Evolutionary conservation across 1,140 invertebrate genomes (phyloP), one percentile per base, ranked within the genome.

Genomic region (Trichogramma pretiosum): DNA sequence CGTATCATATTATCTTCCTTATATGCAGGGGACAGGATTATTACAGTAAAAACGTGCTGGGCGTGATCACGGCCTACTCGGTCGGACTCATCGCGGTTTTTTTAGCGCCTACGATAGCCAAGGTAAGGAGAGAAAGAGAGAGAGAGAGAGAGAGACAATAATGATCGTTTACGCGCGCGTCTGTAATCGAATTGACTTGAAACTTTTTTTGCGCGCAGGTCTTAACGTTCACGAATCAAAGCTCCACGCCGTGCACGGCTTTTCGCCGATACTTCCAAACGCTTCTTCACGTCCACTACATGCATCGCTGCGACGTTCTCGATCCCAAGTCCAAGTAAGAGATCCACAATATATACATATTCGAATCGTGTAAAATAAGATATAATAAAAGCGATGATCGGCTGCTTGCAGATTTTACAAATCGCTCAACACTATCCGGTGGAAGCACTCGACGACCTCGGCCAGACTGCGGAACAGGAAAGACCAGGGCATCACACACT

Each of bases 181-280:
- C 5, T 28, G 5, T 28, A 7, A n/a, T 28, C 11, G 5, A 28
- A 28, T 11, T n/a, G 5, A 28, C 24, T 5, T 28, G 24, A 28
- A 7, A 28, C 24, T 28, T 28, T 28, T 5, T 28, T 28, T 11
- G 5, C 24, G 24, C 49, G 19, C 33, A 67, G 65, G 68, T 87
- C 7, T 67, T 89, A 0, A 63, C 77, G 3, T 74, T 74, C 8
- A 82, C 83, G 0, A 73, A 76, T 3, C 74, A 78, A 52, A 85
- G 79, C 10, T 73, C 72, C 18, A 75, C 72, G 1, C 50, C 70
- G 0, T 65, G 68, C 7, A 74, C 72, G 0, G 79, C 87, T 0
- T 88, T 85, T 58, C 80, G 72, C 45, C 74, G 89, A 51, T 92
- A 91, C 59, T 50, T 84, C 1, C 74, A 58, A 42, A 65, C 65